A percentile compares a stretch with the other conserved stretches of the same genome.
phyloP scores from a whole-genome alignment of 2,888 invertebrate genomes.

The Drosophila recens region DNA sequence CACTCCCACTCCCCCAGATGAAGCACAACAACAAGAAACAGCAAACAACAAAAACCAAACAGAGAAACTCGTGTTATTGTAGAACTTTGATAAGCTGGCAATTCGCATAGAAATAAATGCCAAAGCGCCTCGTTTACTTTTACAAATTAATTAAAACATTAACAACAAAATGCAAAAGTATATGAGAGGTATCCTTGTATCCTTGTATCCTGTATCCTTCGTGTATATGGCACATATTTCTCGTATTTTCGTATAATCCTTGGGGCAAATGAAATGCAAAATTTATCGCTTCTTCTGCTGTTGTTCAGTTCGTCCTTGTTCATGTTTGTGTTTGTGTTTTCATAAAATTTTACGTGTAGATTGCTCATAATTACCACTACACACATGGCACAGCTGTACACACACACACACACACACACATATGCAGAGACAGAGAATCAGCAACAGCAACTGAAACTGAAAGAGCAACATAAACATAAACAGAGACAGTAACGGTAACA shows the following conservation, averaged over 20 bases:
- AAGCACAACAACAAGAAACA: no score
- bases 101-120: conserved; percentile 29
- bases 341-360: conserved; percentile 61
- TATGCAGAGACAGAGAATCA: conserved; percentile 5
- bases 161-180: conserved; percentile 41
- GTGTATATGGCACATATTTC: conserved; percentile 22
- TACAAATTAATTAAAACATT: conserved; percentile 75
- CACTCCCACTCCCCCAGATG: no score
- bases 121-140: conserved; percentile 51
- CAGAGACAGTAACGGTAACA: conserved; percentile 39
- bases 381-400: conserved; percentile 40
- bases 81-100: conserved; percentile 49
- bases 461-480: conserved; percentile 40
- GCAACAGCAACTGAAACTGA: conserved; percentile 25
- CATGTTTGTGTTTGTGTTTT: conserved; percentile 51
- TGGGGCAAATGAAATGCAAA: conserved; percentile 67
- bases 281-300: conserved; percentile 57
- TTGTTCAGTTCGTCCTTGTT: conserved; percentile 28
- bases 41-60: no score
- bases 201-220: conserved; percentile 29
- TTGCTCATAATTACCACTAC: conserved; percentile 71
- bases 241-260: conserved; percentile 45
- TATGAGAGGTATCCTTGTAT: conserved; percentile 10
- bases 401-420: conserved; percentile 18
- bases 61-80: conserved; percentile 41